A percentile compares a stretch with the other conserved stretches of the same genome.
Conservation (phyloP, 2,113 vertebrate genomes). For the Archocentrus centrarchus region DNA sequence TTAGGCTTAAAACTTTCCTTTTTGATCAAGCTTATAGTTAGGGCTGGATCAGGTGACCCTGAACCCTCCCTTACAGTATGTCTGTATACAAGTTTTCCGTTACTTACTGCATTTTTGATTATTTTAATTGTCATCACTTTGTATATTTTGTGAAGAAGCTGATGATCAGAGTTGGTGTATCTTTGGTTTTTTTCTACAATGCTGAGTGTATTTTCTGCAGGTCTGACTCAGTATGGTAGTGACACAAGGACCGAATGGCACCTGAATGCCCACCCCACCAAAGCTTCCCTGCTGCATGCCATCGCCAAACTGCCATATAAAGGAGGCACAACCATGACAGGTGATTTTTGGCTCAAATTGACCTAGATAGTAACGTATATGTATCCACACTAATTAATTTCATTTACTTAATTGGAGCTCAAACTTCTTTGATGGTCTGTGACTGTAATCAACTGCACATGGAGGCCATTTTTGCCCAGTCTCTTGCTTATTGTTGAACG, state of each 20-base stretch:
- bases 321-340: conserved; percentile 96
- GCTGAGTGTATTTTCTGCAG: conserved; percentile 69
- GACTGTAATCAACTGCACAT: too few relatives aligned
- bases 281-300: conserved; percentile 84
- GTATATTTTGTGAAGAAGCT: background rate
- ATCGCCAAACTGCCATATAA: conserved; percentile 91
- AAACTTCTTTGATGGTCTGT: too few relatives aligned
- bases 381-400: too few relatives aligned
- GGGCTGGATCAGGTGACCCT: too few relatives aligned
- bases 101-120: background rate
- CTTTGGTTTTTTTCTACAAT: background rate
- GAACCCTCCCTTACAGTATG: too few relatives aligned
- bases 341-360: conserved; percentile 64
- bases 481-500: too few relatives aligned
- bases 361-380: too few relatives aligned
- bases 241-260: conserved; percentile 97
- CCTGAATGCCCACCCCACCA: conserved; percentile 87
- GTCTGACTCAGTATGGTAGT: conserved; percentile 94
- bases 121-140: background rate
- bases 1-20: too few relatives aligned
- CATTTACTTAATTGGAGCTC: too few relatives aligned
- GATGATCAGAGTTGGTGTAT: background rate
- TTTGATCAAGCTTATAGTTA: too few relatives aligned
- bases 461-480: too few relatives aligned
- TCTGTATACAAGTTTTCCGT: background rate